Conservation (phyloP, 2,113 vertebrate genomes). For the Ciconia stormi region DNA sequence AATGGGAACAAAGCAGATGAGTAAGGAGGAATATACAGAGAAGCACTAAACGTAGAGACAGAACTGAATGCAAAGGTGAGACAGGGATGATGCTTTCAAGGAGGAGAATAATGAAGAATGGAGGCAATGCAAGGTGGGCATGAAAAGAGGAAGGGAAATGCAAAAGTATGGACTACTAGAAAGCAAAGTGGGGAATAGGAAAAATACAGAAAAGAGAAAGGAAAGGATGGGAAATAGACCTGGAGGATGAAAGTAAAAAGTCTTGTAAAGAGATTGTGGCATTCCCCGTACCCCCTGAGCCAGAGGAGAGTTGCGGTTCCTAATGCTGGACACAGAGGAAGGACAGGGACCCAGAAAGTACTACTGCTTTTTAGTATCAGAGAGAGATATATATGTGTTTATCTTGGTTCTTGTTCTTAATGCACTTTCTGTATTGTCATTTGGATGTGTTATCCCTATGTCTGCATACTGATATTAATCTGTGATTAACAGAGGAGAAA, state of each 20-base stretch:
- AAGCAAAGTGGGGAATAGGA: background rate
- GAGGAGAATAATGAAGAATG: background rate
- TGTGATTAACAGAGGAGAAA: background rate
- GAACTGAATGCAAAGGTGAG: background rate
- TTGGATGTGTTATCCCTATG: background rate
- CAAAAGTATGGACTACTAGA: background rate
- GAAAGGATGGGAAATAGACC: background rate
- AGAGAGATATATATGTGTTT: rapidly evolving
- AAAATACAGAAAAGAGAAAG: background rate
- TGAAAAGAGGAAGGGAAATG: background rate
- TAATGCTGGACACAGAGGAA: background rate
- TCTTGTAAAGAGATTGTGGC: background rate
- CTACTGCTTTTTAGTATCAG: background rate
- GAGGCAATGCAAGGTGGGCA: background rate
- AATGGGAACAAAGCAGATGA: background rate
- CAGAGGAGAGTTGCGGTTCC: background rate
- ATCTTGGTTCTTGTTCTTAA: background rate
- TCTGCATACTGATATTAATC: background rate
- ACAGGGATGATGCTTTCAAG: background rate
- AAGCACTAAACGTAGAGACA: background rate
- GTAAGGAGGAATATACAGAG: background rate
- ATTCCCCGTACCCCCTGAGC: background rate
- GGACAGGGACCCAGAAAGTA: background rate
- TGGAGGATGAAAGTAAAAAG: background rate
- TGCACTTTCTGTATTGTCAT: background rate